phyloP scores from a whole-genome alignment of 2,797 vertebrate genomes.

The Etheostoma perlongum region DNA sequence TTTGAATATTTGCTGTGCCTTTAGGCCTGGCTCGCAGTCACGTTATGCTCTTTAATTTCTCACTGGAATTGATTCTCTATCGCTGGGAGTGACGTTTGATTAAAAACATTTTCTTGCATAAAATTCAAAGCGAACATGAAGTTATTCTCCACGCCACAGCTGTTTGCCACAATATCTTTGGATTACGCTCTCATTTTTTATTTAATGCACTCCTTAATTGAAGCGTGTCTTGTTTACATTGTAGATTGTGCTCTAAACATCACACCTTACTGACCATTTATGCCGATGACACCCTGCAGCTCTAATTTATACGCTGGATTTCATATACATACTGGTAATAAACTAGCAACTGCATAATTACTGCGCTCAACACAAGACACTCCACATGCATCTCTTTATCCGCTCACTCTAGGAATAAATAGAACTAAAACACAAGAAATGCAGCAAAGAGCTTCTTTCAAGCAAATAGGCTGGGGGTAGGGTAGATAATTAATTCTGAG shows the following conservation, averaged over 20 bases:
- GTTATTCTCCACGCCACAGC: conserved; percentile 59
- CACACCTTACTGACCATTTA: conserved; percentile 75
- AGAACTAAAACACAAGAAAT: conserved; percentile 83
- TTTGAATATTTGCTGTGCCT: conserved; percentile 84
- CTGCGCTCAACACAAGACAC: conserved; percentile 70
- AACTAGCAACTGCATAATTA: conserved; percentile 77
- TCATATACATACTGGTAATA: conserved; percentile 72
- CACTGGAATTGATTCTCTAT: conserved; percentile 80
- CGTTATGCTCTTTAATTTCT: conserved; percentile 83
- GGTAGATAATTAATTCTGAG: conserved; percentile 88
- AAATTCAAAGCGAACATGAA: conserved; percentile 75
- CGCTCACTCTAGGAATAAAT: conserved; percentile 82
- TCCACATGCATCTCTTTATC: conserved; percentile 81
- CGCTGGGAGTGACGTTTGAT: conserved; percentile 79
- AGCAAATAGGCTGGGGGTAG: conserved; percentile 85
- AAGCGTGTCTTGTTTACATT: conserved; percentile 67
- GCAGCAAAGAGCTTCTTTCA: conserved; percentile 83
- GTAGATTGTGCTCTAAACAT: conserved; percentile 32
- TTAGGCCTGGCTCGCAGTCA: conserved; percentile 78
- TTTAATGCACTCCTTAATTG: conserved; percentile 70
- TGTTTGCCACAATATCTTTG: conserved; percentile 70
- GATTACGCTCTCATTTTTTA: conserved; percentile 62
- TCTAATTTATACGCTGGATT: conserved; percentile 63
- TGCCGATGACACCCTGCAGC: conserved; percentile 56
- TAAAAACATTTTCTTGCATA: conserved; percentile 77